Conservation (phyloP, 2,888 invertebrate genomes). For the Macrophya alboannulata region DNA sequence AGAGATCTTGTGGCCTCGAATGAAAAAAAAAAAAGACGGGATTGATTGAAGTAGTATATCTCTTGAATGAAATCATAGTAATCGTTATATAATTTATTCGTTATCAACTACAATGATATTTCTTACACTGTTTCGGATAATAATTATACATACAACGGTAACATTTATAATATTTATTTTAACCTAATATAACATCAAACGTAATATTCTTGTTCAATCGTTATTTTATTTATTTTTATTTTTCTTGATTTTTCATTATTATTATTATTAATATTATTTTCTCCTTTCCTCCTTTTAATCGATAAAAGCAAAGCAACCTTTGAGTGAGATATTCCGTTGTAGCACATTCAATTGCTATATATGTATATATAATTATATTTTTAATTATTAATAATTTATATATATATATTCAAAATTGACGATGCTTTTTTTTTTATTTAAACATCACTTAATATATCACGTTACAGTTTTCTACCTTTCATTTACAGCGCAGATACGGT, state of each 20-base stretch:
- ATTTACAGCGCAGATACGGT: conserved; percentile 28
- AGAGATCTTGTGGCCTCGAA: not conserved
- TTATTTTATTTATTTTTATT: not conserved
- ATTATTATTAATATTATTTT: conserved; percentile 9
- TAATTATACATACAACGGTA: conserved; percentile 74
- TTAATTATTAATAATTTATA: conserved; percentile 57
- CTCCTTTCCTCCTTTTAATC: conserved; percentile 6
- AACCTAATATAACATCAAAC: conserved; percentile 76
- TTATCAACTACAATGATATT: conserved; percentile 64
- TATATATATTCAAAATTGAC: conserved; percentile 56
- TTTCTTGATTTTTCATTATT: not conserved
- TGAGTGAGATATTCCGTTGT: conserved; percentile 52
- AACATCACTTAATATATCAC: conserved; percentile 56
- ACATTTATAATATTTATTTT: conserved; percentile 74
- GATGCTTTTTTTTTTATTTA: conserved; percentile 58
- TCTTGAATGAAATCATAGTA: conserved; percentile 7
- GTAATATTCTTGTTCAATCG: conserved; percentile 61
- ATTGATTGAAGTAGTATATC: no score
- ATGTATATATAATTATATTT: conserved; percentile 55
- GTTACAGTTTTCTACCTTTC: conserved; percentile 2
- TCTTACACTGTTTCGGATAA: conserved; percentile 63
- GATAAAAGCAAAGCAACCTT: conserved; percentile 55
- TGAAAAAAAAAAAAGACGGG: no score
- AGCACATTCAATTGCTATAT: conserved; percentile 57
- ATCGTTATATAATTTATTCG: conserved; percentile 60